Evolutionary conservation across 1,140 invertebrate genomes (phyloP), one percentile per base, ranked within the genome.

Genomic region (Octopus sinensis): DNA sequence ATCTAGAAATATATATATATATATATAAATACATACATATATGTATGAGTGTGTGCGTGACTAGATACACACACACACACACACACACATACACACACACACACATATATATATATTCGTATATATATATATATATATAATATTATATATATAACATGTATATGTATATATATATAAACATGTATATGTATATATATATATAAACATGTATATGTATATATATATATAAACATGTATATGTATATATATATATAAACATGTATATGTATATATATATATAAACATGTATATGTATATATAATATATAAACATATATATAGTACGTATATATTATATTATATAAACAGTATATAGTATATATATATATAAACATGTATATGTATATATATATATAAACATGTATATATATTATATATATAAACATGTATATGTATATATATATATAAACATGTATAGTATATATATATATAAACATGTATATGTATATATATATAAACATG

Each of bases 321-420:
- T n/a, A n/a, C n/a, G n/a, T n/a, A n/a, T n/a, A n/a, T n/a, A n/a
- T n/a, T n/a, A n/a, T n/a, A n/a, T n/a, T n/a, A n/a, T n/a, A n/a
- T n/a, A n/a, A n/a, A n/a, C n/a, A n/a, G n/a, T n/a, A n/a, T n/a
- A n/a, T n/a, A n/a, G n/a, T n/a, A n/a, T n/a, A n/a, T n/a, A n/a
- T 71, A 71, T 71, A 71, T 71, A 71, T 71, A 71, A n/a, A 71
- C 30, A 71, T 71, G 30, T 71, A 71, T 71, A n/a, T 71, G 30
- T 71, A 71, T 71, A 71, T 71, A 12, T 71, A 12, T 71, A 71
- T 71, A 71, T 71, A 5, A n/a, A 71, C 30, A 71, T 62, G 17
- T 62, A 71, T 71, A 62, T 62, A n/a, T 5, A 6, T 5, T 71
- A 71, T 71, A 71, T 71, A 4, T 71, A 12, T 71, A 71, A n/a